Percentiles rank a stretch among this genome's conserved stretches.
Conservation (phyloP, 2,113 vertebrate species). For the Mellivora capensis region DNA sequence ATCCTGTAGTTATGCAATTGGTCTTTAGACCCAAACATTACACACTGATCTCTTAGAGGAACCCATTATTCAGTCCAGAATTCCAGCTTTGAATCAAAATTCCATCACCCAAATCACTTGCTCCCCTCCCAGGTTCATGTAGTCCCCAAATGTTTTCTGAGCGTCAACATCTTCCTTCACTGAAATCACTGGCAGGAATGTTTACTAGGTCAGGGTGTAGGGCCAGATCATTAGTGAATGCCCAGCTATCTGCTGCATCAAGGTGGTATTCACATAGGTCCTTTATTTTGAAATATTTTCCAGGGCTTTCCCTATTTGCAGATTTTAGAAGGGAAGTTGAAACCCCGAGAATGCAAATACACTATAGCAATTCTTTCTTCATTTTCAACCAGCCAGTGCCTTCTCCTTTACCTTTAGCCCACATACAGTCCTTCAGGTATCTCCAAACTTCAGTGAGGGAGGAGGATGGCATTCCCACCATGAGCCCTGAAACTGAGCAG, state of each 20-base stretch:
- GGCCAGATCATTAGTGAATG: background rate
- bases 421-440: background rate
- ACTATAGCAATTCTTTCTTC: background rate
- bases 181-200: slow-evolving; percentile 31
- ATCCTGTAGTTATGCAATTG: background rate
- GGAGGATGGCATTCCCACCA: background rate
- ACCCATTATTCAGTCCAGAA: slow-evolving; percentile 6
- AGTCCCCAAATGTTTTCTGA: background rate
- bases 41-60: background rate
- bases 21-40: background rate
- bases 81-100: slow-evolving; percentile 23
- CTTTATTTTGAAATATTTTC: slow-evolving; percentile 17
- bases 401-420: background rate
- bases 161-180: slow-evolving; percentile 8
- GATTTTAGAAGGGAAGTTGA: slow-evolving; percentile 21
- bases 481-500: background rate
- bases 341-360: background rate
- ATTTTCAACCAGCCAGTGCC: background rate
- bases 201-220: background rate
- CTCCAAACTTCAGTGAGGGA: background rate
- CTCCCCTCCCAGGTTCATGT: background rate
- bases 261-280: background rate
- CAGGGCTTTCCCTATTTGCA: background rate
- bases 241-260: background rate
- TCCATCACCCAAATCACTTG: slow-evolving; percentile 19